Evolutionary conservation across 2,888 invertebrate species (phyloP), one percentile per base, ranked within the genome.

Genomic region (Frankliniella fusca): DNA sequence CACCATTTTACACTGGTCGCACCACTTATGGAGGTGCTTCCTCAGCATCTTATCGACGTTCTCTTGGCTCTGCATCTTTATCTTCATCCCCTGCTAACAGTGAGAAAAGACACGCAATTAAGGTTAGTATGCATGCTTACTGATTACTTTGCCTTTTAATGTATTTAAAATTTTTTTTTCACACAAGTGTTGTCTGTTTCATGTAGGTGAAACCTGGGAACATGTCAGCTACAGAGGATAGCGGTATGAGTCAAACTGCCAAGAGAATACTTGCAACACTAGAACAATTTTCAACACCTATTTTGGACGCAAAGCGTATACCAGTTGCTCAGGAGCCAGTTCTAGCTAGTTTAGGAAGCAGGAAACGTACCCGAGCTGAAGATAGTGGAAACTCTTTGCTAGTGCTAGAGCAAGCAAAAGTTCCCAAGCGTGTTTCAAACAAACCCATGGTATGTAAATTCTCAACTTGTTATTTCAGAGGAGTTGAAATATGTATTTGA

Each of bases 241-340:
- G 86, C 80, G 88, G 87, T 81, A 90, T 94, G 87, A 94, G 94
- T 86, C 91, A 92, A 84, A 94, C 96, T 8, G 93, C 96, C 0
- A 92, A 93, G 85, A 91, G 93, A 84, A 94, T 97, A 84, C 89
- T 97, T 85, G 93, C 94, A 85, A 91, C 95, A 9, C 89, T 97
- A 82, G 95, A 96, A 87, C 92, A 93, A 85, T 95, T 94, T 88
- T 93, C 95, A 0, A 94, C 95, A 2, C 95, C 96, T 0, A 88
- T 85, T 28, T 81, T 84, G 38, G 85, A 86, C 81, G 84, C 84
- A 1, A 85, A 85, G 81, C 85, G 85, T 38, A 84, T 85, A 18
- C 85, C 85, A 10, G 83, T 84, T 12, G 23, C 70, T 76, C 70
- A 76, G 12, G 70, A 76, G 27, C 70, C 70, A 76, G 70, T 76